phyloP scores from a whole-genome alignment of 1,140 invertebrate genomes.

The Tetranychus urticae region DNA sequence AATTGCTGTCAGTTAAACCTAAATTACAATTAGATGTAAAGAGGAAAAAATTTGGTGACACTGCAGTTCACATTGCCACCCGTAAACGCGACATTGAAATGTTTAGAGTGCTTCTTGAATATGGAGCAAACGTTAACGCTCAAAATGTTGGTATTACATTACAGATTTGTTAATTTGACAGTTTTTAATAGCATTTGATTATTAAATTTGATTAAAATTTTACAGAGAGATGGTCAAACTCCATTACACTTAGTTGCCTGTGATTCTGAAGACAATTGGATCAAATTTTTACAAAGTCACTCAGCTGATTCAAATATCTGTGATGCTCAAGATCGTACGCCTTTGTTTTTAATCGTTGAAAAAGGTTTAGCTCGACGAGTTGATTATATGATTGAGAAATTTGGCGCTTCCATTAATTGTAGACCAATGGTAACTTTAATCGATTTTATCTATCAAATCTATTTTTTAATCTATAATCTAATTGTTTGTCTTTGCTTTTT shows the following conservation, averaged over 20 bases:
- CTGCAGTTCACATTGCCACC: slow-evolving; percentile 70
- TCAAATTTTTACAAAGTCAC: slow-evolving; percentile 73
- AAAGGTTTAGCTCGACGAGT: slow-evolving; percentile 83
- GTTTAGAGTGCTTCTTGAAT: slow-evolving; percentile 67
- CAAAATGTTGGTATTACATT: slow-evolving; percentile 43
- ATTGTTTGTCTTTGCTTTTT: not conserved
- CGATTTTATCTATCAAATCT: not conserved
- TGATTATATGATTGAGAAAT: slow-evolving; percentile 87
- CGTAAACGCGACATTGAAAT: slow-evolving; percentile 69
- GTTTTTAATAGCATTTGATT: not conserved
- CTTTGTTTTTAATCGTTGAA: slow-evolving; percentile 89
- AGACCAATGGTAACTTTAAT: slow-evolving; percentile 38
- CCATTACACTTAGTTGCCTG: slow-evolving; percentile 80
- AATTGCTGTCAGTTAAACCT: slow-evolving; percentile 44
- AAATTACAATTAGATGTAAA: slow-evolving; percentile 29
- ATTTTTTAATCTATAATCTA: not conserved
- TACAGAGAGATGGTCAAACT: slow-evolving; percentile 63
- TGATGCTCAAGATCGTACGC: slow-evolving; percentile 70
- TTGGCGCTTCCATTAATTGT: slow-evolving; percentile 80
- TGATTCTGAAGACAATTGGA: slow-evolving; percentile 70
- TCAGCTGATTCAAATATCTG: slow-evolving; percentile 75
- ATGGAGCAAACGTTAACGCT: slow-evolving; percentile 64
- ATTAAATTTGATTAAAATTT: not conserved
- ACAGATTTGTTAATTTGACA: not conserved
- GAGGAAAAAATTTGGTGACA: slow-evolving; percentile 32